Evolutionary conservation across 2,888 invertebrate species (phyloP), one percentile per base, ranked within the genome.

Genomic region (Diogma glabrata): DNA sequence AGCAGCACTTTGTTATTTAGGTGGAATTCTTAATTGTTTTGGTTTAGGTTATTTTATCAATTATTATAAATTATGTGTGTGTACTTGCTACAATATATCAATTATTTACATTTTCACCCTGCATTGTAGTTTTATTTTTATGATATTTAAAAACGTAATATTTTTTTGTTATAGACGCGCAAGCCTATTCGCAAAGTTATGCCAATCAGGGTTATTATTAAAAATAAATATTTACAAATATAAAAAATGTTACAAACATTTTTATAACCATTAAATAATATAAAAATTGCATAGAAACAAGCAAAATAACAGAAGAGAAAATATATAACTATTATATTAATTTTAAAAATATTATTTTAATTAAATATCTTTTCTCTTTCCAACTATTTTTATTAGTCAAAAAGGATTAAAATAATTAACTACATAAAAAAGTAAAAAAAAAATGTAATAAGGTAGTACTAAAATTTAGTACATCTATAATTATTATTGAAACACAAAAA

Each of bases 111-210:
- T 43, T 43, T 22, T 43, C 23, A 40, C n/a, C 20, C 20, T 40
- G 19, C 19, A 40, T 40, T 40, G n/a, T n/a, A n/a, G n/a, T 40
- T 40, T 20, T 43, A 43, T 43, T 43, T 40, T 43, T 22, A 22
- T 22, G 20, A n/a, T 43, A 43, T 43, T 14, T 43, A 23, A 43
- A 43, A 43, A 43, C 43, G 20, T 43, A 22, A 22, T 43, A 43
- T 43, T 43, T 43, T 38, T 45, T 33, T 20, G 33, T 51, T 53
- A 45, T 55, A 67, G 67, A 67, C 62, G 62, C 69, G 47, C 69
- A 69, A 59, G 59, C 67, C 52, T 69, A 69, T 59, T 65, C 68
- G 54, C 69, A 68, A 56, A 64, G 64, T 57, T 69, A 69, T 59
- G 63, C 68, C 43, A 69, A 48, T 30, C 48, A 48, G 19, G 48